Evolutionary conservation across 2,797 vertebrate genomes (phyloP), one percentile per base, ranked within the genome.

Genomic region (Chelon labrosus): DNA sequence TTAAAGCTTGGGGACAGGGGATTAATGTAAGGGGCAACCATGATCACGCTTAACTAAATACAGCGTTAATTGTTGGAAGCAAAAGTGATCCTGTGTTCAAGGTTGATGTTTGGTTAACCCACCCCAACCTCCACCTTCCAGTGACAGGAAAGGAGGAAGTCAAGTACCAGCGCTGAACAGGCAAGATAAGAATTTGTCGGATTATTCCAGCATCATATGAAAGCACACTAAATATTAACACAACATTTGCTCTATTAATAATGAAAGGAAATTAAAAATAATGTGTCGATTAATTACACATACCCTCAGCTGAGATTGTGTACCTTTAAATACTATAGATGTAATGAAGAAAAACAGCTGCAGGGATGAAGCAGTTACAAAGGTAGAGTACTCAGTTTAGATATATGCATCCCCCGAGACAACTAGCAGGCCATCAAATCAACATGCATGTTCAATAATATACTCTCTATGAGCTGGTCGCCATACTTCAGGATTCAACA

Each of bases 381-480:
- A 25, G 27, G 7, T 10, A 54, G n/a, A 54, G 17, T 1, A 10
- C 11, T 44, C 10, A 9, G 19, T 58, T 14, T n/a, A 17, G 14
- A 72, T 46, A 52, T 46, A 3, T 72, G 16, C 17, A 52, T 14
- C 11, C n/a, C 35, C 42, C 20, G 49, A 64, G 19, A 27, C 14
- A 35, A 35, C 25, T n/a, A 70, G 17, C 38, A 4, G 16, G 0
- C 10, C 25, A 17, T 25, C 4, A 10, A 20, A 31, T 60, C 41
- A 22, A 25, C 5, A 13, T 39, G 8, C 37, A 66, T 57, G 19
- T 53, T 70, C 10, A 41, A n/a, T 12, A 12, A 60, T 16, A 59
- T 9, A 4, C 31, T 53, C 50, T 50, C 46, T 37, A 7, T 2
- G 16, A 19, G 20, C 52, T 62, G 22, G 66, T 60, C 39, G 51